Conservation (phyloP, 2,797 vertebrate species). For the Macropodus opercularis region DNA sequence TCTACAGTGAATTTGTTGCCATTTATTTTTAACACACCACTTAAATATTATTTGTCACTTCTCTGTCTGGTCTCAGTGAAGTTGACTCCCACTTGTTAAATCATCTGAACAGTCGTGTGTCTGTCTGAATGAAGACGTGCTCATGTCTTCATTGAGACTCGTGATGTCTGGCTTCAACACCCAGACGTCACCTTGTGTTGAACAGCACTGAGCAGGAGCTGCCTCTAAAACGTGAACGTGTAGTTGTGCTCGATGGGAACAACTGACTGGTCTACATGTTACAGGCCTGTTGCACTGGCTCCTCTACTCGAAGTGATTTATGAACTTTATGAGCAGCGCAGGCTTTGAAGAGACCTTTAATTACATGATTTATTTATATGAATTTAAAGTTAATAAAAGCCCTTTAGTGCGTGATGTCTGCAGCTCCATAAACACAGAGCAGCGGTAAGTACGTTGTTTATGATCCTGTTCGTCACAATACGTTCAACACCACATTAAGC, state of each 20-base stretch:
- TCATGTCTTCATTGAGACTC: conserved; percentile 87
- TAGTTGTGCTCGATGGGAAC: neutral
- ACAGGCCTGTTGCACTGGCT: conserved; percentile 48
- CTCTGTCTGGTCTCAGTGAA: conserved; percentile 36
- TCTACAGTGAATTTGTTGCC: no score
- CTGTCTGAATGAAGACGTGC: no score
- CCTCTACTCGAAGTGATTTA: conserved; percentile 39
- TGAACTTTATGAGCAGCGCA: conserved; percentile 26
- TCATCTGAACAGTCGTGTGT: conserved; percentile 74
- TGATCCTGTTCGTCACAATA: conserved; percentile 38
- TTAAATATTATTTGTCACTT: neutral
- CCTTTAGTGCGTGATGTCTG: conserved; percentile 3
- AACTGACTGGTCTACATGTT: conserved; percentile 13
- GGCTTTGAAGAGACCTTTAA: neutral
- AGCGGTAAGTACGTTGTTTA: conserved; percentile 42
- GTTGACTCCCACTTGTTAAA: conserved; percentile 61
- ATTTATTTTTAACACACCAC: neutral
- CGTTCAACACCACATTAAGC: conserved; percentile 20
- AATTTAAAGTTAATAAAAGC: conserved; percentile 1
- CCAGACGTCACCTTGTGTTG: neutral
- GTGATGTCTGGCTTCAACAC: conserved; percentile 42
- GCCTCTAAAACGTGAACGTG: conserved; percentile 7
- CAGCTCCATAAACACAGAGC: conserved; percentile 44
- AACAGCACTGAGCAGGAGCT: conserved; percentile 4
- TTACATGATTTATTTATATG: neutral